Evolutionary conservation across 2,797 vertebrate genomes (phyloP), one percentile per base, ranked within the genome.

Genomic region (Hippopotamyrus pictus): DNA sequence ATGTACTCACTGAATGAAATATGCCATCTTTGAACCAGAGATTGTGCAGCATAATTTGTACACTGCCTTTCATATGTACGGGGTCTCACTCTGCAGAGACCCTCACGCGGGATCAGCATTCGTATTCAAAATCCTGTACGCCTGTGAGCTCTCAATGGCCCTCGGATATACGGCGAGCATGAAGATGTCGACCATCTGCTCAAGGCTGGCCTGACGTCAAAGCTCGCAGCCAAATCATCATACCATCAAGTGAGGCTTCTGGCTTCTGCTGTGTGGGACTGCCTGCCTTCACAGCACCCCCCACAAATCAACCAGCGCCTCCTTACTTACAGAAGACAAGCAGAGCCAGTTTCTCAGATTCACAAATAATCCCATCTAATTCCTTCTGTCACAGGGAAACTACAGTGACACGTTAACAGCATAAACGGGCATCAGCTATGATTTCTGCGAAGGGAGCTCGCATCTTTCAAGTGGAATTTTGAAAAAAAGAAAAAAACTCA

Each of bases 301-400:
- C 37, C 14, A 2, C 7, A 86, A 12, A 33, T 86, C 48, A 25
- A 7, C 37, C 37, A 41, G 22, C 2, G 12, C 8, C 22, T 54
- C 54, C 8, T 46, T 19, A 88, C 37, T 46, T 44, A 8, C 19
- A 88, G 57, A 41, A 65, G 53, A 57, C 37, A 22, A 59, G 51
- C 33, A n/a, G 48, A 79, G 91, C 91, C 89, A 90, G 88, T 88
- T 92, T 93, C 92, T 90, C 92, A 88, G 86, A 90, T 92, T 93
- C 92, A 79, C 93, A 94, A 93, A 93, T 93, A 93, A 93, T 93
- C 89, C 88, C 89, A 7, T 82, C 22, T 9, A 88, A 91, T 88
- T 92, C 88, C 87, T 62, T 89, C 12, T 62, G 57, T 25, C 88
- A 89, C 65, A 92, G 6, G 88, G 88, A 90, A 90, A 90, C 79